Evolutionary conservation across 2,113 vertebrate species (phyloP).

Genomic region (Phainopepla nitens): DNA sequence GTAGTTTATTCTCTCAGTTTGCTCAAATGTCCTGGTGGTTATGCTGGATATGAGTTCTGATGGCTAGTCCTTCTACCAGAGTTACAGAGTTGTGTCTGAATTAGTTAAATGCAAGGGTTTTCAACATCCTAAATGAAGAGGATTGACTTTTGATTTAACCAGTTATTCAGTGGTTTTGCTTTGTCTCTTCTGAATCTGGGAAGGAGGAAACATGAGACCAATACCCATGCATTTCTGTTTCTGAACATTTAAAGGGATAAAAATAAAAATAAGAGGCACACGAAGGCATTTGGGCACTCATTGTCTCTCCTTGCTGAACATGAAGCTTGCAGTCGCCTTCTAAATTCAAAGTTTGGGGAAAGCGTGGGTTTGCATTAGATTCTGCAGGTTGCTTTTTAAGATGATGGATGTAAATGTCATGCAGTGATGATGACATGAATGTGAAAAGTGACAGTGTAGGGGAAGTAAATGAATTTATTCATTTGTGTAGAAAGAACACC

Average conservation of each 20-base stretch:
- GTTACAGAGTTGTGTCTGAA: background rate
- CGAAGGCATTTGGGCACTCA: background rate
- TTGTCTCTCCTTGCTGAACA: slow-evolving; percentile 25
- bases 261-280: background rate
- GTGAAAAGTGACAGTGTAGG: background rate
- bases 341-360: background rate
- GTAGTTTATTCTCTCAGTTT: background rate
- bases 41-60: background rate
- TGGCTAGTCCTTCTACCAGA: background rate
- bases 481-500: background rate
- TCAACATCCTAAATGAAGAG: background rate
- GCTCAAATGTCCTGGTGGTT: background rate
- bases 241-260: background rate
- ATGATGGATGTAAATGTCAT: background rate
- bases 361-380: background rate
- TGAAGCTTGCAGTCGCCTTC: background rate
- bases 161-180: background rate
- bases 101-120: background rate
- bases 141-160: background rate
- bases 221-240: background rate
- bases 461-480: background rate
- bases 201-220: background rate
- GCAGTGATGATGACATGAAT: slow-evolving; percentile 1
- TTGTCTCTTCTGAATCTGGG: background rate
- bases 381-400: background rate